A percentile compares a stretch with the other conserved stretches of the same genome.
Conservation (phyloP, 2,888 invertebrate genomes). For the Diachrysia chrysitis region DNA sequence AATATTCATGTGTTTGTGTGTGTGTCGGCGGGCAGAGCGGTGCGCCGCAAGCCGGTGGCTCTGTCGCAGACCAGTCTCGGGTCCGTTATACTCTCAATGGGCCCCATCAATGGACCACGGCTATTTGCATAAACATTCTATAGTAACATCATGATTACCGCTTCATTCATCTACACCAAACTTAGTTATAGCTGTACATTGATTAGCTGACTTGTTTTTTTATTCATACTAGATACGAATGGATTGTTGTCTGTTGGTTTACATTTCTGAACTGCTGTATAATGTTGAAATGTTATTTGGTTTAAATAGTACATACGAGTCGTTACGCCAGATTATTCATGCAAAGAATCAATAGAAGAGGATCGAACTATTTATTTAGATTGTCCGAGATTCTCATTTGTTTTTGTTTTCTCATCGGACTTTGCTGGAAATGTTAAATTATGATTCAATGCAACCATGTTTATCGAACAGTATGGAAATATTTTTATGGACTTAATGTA, state of each 20-base stretch:
- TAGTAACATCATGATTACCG: slow-evolving; percentile 67
- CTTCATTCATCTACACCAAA: slow-evolving; percentile 60
- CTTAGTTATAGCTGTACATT: slow-evolving; percentile 56
- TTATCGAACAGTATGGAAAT: not conserved
- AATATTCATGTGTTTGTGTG: slow-evolving; percentile 45
- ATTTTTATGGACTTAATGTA: not conserved
- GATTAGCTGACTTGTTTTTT: slow-evolving; percentile 45
- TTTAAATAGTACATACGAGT: slow-evolving; percentile 7
- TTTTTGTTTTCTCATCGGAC: not conserved
- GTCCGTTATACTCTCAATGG: slow-evolving; percentile 73
- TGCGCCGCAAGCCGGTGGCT: slow-evolving; percentile 43
- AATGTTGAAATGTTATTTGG: slow-evolving; percentile 30
- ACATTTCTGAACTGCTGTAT: slow-evolving; percentile 16
- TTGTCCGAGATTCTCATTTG: not conserved
- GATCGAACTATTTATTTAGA: not conserved
- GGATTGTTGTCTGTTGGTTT: slow-evolving; percentile 23
- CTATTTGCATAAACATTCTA: slow-evolving; percentile 75
- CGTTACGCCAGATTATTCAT: slow-evolving; percentile 9
- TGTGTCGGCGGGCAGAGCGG: slow-evolving; percentile 25
- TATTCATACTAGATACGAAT: slow-evolving; percentile 34
- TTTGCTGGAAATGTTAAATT: not conserved
- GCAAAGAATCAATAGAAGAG: slow-evolving; percentile 1
- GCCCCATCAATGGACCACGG: slow-evolving; percentile 73
- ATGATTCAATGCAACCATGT: not conserved
- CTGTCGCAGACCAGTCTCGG: slow-evolving; percentile 64